Evolutionary conservation across 2,888 invertebrate genomes (phyloP), one percentile per base, ranked within the genome.

Genomic region (Thalpophila matura): DNA sequence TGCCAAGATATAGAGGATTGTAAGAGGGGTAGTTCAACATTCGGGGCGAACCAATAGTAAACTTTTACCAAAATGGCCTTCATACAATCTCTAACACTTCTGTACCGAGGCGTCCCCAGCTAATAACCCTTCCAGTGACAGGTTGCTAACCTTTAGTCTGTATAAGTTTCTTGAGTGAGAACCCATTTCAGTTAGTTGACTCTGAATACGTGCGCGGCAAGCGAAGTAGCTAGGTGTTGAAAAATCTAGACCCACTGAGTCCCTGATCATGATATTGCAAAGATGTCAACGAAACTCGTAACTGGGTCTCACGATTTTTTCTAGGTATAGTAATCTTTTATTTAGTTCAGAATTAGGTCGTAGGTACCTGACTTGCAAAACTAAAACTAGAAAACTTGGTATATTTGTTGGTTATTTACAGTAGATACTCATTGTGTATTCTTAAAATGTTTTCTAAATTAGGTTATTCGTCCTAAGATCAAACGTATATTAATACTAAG

Each of bases 151-250:
- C 77, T 76, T 56, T 60, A 47, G 59, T 53, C 64, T 40, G 63
- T 75, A 20, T 67, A 60, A 65, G 76, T 47, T 51, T 53, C 33
- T 65, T 55, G 64, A 76, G 79, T 67, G 67, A 47, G 69, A 77
- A 73, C 74, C 77, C 69, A 77, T 77, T 77, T 77, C 80, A 80
- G 74, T 77, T 74, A 77, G 74, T 80, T 80, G 80, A 77, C 74
- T 80, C 59, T 49, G 63, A 59, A 59, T 63, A 77, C 80, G 80
- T 80, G 77, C 53, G 50, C 43, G 22, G 77, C 45, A 47, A 56
- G 38, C 31, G 45, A 76, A 79, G 57, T 63, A 50, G n/a, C 46
- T 35, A 27, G 37, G 37, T 40, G 58, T 31, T 58, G 42, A 75
- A 68, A 75, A 60, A 71, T 61, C 58, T 63, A 63, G 72, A 40